Evolutionary conservation across 2,797 vertebrate genomes (phyloP), one percentile per base, ranked within the genome.

Genomic region (Spinibarbus caldwelli): DNA sequence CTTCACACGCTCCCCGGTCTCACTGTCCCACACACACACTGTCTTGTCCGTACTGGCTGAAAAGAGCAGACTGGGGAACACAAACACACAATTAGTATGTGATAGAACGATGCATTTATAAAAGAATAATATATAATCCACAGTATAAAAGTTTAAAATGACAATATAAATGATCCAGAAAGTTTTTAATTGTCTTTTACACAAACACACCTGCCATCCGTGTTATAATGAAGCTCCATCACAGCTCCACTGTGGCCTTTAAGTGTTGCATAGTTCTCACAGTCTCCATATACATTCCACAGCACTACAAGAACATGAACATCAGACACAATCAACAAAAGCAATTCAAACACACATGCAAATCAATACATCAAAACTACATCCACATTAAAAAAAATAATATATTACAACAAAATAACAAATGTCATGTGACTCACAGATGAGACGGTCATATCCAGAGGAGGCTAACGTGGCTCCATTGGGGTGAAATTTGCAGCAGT

Each of bases 211-310:
- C 98, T 98, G 92, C 98, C 98, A 8, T 99, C 98, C 0, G 98
- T 99, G 93, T 98, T 99, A 88, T 99, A 99, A 91, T 99, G 98
- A 88, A 99, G 93, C 91, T 99, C 98, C 98, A 99, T 98, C 79
- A 99, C 97, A 0, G 98, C 98, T 84, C 98, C 98, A 6, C 96
- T 99, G 91, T 99, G 98, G 6, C 98, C 98, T 88, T 99, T 99
- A 87, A 99, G 91, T 0, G 98, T 99, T 83, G 98, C 98, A 9
- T 93, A 99, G 90, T 99, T 99, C 54, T 99, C 98, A 82, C 98
- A 99, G 76, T 99, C 98, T 68, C 98, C 98, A 7, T 96, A 99
- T 43, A 99, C 97, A 0, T 97, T 98, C 98, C 98, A 99, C 83
- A 99, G 80, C 91, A 99, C 98, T 99, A 87, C 54, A 84, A 72